Base-by-base conservation (phyloP, 2,888 invertebrate genomes). In the Ernsta delagoae region DNA sequence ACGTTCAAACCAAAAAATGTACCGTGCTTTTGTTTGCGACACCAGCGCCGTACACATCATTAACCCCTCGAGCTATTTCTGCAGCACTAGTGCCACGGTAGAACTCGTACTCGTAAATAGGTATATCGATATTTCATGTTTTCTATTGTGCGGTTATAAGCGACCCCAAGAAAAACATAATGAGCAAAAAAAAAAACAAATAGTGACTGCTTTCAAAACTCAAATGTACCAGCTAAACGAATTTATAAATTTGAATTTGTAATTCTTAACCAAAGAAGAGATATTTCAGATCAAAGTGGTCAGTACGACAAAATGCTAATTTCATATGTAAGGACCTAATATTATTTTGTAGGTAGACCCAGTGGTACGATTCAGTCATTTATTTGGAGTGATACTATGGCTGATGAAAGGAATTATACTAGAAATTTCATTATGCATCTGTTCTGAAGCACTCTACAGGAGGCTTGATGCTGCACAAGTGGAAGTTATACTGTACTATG, bases 301-400 rank as follows among this genome's bases (percentile, higher is more conserved):
- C 31, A 31, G 31, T 31, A 31, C 31, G 31, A 31, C 31, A 31
- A 31, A 31, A 31, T 2, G 31, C 31, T 4, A 31, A 3, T 31
- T 31, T 31, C 4, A 16, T 16, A 16, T 16, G 16, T 16, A 16
- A 16, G 16, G 16, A 16, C 16, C 16, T 16, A 16, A 16, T 16
- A 16, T 31, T 39, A 36, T 53, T 1, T 24, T 64, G 59, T 60
- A 75, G 73, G 6, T 53, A 6, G 54, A 71, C n/a, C 0, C 41
- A 6, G 4, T 9, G 7, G 24, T 66, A 0, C 36, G 62, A 1
- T 63, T 34, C n/a, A 73, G 72, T 43, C 74, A 76, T 39, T 39
- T 62, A 1, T 6, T 70, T 0, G 72, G 74, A n/a, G 70, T 75
- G n/a, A 6, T 74, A 4, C 3, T 74, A 4, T 76, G 73, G 71